Evolutionary conservation across 2,888 invertebrate species (phyloP), one percentile per base, ranked within the genome.

Genomic region (Monochamus alternatus): DNA sequence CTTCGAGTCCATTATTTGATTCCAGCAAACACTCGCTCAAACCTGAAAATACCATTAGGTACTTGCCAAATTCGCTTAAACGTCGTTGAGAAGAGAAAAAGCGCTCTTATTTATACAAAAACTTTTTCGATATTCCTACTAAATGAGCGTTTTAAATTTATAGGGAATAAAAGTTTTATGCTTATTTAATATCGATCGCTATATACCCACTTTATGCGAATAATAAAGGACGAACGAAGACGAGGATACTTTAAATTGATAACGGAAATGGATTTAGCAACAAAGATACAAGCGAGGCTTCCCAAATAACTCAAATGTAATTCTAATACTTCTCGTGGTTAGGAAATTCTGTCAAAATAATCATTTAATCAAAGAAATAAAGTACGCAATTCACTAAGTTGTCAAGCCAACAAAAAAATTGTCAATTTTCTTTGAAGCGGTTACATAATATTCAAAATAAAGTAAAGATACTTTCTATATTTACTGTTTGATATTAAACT

Each of bases 111-210:
- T 69, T 44, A 68, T 59, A 22, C 47, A 47, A 59, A 60, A 69
- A 60, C 43, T 47, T 60, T 69, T 60, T 69, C 60, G 47, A 60
- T 69, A 69, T 32, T 0, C 44, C 9, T 67, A 59, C 44, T 43
- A 31, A 60, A 59, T 60, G 30, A 47, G 72, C 76, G 75, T 73
- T 76, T 79, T 76, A 70, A 77, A 79, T 79, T 75, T 79, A 75
- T 79, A 77, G 77, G 73, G 75, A 77, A 76, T 79, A 75, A 74
- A 75, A 79, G 74, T 77, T 79, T 76, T 72, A 70, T 69, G 74
- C 70, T 75, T 71, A 73, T 51, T 59, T 64, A 31, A 70, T 69
- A 69, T 69, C 69, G 51, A 60, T 60, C 30, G 59, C 51, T 12
- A 43, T 68, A 68, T 58, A 68, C 58, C 68, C 58, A 32, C 68